These are phyloP conservation scores for Phasia obesa DNA, from an alignment of 2,888 invertebrate species.

Conservation along the genomic window DNA sequence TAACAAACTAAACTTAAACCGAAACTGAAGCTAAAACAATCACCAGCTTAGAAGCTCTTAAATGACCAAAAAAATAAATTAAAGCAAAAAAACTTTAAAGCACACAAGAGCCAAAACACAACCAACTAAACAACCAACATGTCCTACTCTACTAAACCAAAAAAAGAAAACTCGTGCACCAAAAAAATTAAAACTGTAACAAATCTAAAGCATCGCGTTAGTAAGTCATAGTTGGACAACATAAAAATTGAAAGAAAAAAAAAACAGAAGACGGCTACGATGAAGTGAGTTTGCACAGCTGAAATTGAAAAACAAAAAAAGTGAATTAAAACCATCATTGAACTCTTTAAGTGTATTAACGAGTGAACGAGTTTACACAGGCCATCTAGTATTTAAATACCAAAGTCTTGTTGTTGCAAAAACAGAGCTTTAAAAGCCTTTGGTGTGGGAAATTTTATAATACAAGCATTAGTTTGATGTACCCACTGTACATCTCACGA, in stretches of 20 bases:
- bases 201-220: conserved; percentile 39
- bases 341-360: conserved; percentile 1
- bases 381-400: background rate
- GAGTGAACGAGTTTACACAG: background rate
- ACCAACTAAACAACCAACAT: conserved; percentile 11
- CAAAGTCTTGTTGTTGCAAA: background rate
- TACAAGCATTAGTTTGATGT: too few relatives aligned
- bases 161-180: conserved; percentile 30
- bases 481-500: too few relatives aligned
- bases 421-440: conserved; percentile 23
- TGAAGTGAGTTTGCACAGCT: conserved; percentile 32
- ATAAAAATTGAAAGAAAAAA: background rate
- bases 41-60: conserved; percentile 29
- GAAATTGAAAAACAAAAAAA: background rate
- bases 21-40: conserved; percentile 27
- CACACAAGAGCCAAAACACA: conserved; percentile 1
- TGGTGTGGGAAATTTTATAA: too few relatives aligned
- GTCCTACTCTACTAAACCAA: conserved; percentile 63
- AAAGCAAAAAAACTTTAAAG: conserved; percentile 9
- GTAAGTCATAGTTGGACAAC: conserved; percentile 38
- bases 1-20: conserved; percentile 29
- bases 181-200: conserved; percentile 51
- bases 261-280: background rate
- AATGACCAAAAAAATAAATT: conserved; percentile 16
- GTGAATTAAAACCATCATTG: conserved; percentile 11